Percentiles rank a stretch among this genome's conserved stretches.
These are phyloP conservation scores for Maccullochella peelii DNA, from an alignment of 2,113 vertebrate species.

Conservation along the genomic window DNA sequence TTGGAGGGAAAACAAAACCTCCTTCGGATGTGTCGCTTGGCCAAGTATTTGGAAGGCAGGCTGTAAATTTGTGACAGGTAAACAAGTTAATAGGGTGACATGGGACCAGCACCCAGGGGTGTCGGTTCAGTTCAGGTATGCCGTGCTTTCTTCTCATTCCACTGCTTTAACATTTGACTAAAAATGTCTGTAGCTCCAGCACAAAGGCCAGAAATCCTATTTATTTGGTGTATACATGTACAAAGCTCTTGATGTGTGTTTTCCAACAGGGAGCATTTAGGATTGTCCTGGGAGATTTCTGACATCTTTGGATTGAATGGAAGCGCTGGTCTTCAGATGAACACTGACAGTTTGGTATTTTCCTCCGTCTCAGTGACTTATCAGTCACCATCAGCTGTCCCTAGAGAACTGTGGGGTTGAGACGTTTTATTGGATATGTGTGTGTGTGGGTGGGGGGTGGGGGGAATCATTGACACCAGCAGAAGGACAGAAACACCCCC, in stretches of 20 bases:
- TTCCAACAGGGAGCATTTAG: neutral
- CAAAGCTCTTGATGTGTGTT: conserved; percentile 8
- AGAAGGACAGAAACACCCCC: conserved; percentile 74
- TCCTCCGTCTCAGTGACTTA: conserved; percentile 54
- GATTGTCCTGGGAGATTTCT: conserved; percentile 27
- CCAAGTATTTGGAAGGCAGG: conserved; percentile 22
- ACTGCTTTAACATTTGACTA: conserved; percentile 28
- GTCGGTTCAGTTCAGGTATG: conserved; percentile 26
- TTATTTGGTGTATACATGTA: neutral
- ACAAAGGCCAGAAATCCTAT: neutral
- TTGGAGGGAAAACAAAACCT: conserved; percentile 10
- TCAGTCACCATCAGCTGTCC: conserved; percentile 73
- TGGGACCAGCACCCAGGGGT: conserved; percentile 23
- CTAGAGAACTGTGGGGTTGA: neutral
- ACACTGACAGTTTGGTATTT: conserved; percentile 62
- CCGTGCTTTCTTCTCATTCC: conserved; percentile 15
- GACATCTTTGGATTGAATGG: conserved; percentile 30
- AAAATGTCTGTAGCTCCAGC: neutral
- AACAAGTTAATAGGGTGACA: conserved; percentile 57
- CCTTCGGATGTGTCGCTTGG: conserved; percentile 16
- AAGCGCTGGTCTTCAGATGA: conserved; percentile 54
- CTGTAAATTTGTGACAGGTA: conserved; percentile 41
- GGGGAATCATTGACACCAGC: conserved; percentile 59
- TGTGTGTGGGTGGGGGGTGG: conserved; percentile 40
- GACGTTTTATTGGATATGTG: conserved; percentile 32